These are phyloP conservation scores for Plumapathes pennacea DNA, from an alignment of 92 coral and sea anemone species.

Conservation along the genomic window DNA sequence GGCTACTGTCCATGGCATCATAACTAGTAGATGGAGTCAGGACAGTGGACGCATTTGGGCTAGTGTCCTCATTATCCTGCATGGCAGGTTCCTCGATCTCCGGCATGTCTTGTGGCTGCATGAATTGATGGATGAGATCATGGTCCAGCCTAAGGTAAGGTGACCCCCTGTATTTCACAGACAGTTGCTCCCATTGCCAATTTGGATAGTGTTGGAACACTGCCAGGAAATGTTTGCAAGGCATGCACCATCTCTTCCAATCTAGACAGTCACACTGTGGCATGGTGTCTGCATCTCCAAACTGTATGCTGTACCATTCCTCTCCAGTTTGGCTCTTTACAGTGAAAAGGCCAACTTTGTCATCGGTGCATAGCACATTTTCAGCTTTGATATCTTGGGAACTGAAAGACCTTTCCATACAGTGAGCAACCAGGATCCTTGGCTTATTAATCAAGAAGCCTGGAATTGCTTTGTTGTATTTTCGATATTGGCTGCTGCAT, in stretches of 20 bases:
- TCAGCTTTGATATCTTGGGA: conserved; percentile 1
- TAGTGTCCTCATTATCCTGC: background rate
- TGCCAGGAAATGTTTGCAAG: conserved; percentile 44
- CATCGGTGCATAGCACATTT: conserved; percentile 5
- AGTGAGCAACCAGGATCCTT: conserved; percentile 13
- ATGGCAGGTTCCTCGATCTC: background rate
- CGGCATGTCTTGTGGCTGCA: background rate
- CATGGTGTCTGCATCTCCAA: conserved; percentile 19
- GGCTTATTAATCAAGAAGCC: conserved; percentile 30
- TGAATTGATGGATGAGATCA: conserved; percentile 16
- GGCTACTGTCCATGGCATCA: no score
- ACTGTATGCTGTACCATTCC: background rate
- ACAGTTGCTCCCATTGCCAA: conserved; percentile 37
- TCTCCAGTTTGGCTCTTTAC: conserved; percentile 1
- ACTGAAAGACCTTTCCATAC: conserved; percentile 6
- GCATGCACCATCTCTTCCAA: conserved; percentile 38
- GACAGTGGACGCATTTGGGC: no score
- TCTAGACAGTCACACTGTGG: conserved; percentile 23
- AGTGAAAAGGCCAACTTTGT: background rate
- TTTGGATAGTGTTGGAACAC: conserved; percentile 30
- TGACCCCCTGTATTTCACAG: conserved; percentile 15
- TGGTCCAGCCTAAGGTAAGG: conserved; percentile 27
- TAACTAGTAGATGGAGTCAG: no score
- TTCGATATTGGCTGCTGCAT: conserved; percentile 19
- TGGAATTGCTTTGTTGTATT: conserved; percentile 27